These are phyloP conservation scores for Enteromius anoplus DNA, from an alignment of 2,797 vertebrate species.

Conservation along the genomic window DNA sequence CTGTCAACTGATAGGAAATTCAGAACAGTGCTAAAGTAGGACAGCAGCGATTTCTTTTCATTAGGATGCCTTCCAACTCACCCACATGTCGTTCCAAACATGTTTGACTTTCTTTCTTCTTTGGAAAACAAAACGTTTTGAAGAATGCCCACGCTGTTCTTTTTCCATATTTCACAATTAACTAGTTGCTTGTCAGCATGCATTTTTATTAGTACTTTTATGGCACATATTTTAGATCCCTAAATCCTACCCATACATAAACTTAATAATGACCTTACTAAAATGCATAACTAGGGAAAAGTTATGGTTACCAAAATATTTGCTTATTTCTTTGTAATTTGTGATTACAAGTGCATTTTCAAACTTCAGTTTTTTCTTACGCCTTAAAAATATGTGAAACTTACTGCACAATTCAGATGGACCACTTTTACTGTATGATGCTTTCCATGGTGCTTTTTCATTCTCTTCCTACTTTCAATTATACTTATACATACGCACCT, in stretches of 20 bases:
- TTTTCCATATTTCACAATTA: neutral
- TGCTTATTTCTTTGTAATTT: neutral
- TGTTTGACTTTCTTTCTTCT: conserved; percentile 3
- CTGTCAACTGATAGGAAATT: conserved; percentile 23
- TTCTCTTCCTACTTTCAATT: neutral
- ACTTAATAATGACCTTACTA: neutral
- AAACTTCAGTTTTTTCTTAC: neutral
- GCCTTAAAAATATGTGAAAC: neutral
- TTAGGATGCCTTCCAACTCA: conserved; percentile 14
- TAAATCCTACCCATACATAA: neutral
- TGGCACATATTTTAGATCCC: neutral
- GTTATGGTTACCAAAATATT: neutral
- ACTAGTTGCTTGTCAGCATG: neutral
- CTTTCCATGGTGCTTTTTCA: neutral
- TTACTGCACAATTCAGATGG: neutral
- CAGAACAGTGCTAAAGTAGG: conserved; percentile 24
- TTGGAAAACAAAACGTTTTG: neutral
- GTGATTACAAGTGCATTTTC: neutral
- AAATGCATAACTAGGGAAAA: neutral
- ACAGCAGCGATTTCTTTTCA: conserved; percentile 27
- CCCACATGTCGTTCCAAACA: conserved; percentile 8
- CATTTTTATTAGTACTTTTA: neutral
- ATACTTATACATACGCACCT: neutral
- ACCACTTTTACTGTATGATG: neutral
- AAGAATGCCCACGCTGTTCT: neutral